These are phyloP conservation scores for Paracanthobrama guichenoti DNA, from an alignment of 2,113 vertebrate genomes.

Conservation along the genomic window DNA sequence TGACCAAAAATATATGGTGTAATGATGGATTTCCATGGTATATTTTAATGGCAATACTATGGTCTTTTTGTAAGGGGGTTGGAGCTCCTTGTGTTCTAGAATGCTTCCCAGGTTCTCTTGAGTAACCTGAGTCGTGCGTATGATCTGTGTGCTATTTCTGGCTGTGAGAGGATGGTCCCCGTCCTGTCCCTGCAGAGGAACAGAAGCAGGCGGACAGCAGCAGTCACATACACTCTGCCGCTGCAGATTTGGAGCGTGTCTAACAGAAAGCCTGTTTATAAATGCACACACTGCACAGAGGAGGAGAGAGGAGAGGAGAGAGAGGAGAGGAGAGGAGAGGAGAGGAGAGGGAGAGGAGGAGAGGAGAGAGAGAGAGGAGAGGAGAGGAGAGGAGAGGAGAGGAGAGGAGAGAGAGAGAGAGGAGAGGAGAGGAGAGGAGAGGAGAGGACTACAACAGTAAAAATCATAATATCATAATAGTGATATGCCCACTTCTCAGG, in stretches of 20 bases:
- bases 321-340: too few species aligned
- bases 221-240: constrained; percentile 1
- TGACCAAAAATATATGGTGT: not conserved
- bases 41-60: not conserved
- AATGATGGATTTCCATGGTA: not conserved
- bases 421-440: too few species aligned
- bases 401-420: too few species aligned
- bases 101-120: not conserved
- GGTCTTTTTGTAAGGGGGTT: not conserved
- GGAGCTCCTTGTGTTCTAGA: not conserved
- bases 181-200: constrained; percentile 7
- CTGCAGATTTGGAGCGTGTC: constrained; percentile 15
- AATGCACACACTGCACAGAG: not conserved
- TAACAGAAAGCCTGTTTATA: constrained; percentile 15
- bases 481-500: too few species aligned
- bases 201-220: constrained; percentile 5
- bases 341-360: too few species aligned
- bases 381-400: too few species aligned
- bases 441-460: too few species aligned
- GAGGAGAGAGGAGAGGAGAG: too few species aligned
- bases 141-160: constrained; percentile 15
- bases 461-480: too few species aligned
- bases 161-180: constrained; percentile 4
- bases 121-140: not conserved
- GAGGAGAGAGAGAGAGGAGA: too few species aligned